phyloP scores from a whole-genome alignment of 2,113 vertebrate species.

The Brachypteracias leptosomus region DNA sequence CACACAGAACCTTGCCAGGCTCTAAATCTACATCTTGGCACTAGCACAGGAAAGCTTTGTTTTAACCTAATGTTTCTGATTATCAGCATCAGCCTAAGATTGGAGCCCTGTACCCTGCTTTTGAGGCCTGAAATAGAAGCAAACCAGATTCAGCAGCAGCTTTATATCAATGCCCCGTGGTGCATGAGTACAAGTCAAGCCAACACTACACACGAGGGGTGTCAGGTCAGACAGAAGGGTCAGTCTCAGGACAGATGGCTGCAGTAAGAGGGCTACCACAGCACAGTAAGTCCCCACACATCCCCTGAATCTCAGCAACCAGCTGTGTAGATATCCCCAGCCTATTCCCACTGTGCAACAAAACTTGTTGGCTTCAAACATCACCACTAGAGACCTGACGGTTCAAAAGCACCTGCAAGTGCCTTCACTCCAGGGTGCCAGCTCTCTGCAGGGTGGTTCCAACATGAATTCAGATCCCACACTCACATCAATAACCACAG shows the following conservation, averaged over 20 bases:
- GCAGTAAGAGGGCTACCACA: rapidly evolving
- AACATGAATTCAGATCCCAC: rapidly evolving
- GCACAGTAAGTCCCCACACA: rapidly evolving
- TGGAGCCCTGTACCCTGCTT: neutral
- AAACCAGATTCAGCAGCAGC: neutral
- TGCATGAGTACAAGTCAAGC: neutral
- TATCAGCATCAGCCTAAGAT: neutral
- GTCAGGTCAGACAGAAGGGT: neutral
- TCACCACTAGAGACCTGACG: neutral
- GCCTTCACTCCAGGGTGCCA: rapidly evolving
- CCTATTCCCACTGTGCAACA: neutral
- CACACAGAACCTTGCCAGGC: neutral
- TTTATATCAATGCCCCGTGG: rapidly evolving
- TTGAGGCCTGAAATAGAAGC: neutral
- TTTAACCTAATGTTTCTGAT: neutral
- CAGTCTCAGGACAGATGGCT: rapidly evolving
- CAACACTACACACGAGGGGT: rapidly evolving
- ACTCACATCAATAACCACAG: rapidly evolving
- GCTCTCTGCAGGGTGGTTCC: neutral
- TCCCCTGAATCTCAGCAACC: neutral
- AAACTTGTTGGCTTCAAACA: neutral
- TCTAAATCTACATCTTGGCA: neutral
- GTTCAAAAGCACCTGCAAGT: neutral
- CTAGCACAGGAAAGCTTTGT: neutral
- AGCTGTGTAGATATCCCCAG: neutral